phyloP scores from a whole-genome alignment of 37 sponge, comb jelly and placozoan genomes.

The Bolinopsis microptera region DNA sequence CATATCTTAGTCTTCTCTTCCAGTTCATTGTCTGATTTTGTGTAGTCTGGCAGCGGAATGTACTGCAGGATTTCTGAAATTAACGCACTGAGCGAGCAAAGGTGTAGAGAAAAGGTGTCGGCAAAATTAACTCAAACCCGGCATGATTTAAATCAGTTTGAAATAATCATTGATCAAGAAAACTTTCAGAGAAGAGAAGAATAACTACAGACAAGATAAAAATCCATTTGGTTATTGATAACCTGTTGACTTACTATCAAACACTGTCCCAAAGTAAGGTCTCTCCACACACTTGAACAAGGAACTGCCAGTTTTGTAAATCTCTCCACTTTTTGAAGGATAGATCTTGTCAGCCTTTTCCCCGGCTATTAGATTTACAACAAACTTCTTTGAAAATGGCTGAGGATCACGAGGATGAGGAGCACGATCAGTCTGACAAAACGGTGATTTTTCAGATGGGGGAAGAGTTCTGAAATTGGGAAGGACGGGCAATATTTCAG shows the following conservation, averaged over 20 bases:
- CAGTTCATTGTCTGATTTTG: background rate
- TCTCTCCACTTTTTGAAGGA: background rate
- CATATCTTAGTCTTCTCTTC: background rate
- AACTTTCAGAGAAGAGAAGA: too few relatives aligned
- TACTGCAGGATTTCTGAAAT: background rate
- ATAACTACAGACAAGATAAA: too few relatives aligned
- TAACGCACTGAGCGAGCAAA: background rate
- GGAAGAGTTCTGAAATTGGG: background rate
- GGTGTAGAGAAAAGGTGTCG: background rate
- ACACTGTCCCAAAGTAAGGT: background rate
- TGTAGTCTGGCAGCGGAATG: background rate
- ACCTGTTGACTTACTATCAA: background rate
- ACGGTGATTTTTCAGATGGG: background rate
- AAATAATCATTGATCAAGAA: too few relatives aligned
- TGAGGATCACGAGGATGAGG: too few relatives aligned
- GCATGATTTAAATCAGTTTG: too few relatives aligned
- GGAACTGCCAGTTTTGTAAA: background rate
- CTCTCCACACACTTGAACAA: background rate
- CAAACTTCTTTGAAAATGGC: background rate
- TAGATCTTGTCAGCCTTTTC: background rate
- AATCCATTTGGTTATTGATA: too few relatives aligned
- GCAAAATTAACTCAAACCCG: too few relatives aligned
- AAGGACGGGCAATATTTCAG: background rate
- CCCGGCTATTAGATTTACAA: background rate
- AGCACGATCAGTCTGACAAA: background rate